These are phyloP conservation scores for Microctonus aethiopoides DNA, from an alignment of 2,888 invertebrate species.

Conservation along the genomic window DNA sequence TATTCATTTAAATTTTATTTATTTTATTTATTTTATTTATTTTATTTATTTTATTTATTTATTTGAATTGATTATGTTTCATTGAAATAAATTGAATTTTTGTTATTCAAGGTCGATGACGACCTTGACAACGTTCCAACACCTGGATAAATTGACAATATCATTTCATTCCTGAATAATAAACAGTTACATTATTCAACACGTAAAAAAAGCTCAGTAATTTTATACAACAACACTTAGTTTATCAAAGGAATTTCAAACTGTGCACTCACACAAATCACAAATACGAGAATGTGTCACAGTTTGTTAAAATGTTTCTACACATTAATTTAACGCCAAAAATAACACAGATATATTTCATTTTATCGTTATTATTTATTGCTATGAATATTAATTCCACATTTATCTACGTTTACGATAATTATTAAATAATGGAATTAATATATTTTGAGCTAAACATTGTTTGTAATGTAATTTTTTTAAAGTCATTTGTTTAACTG, in stretches of 20 bases:
- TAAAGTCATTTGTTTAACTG: neutral
- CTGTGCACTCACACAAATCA: slow-evolving; percentile 21
- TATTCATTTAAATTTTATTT: too few relatives aligned
- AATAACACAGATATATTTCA: neutral
- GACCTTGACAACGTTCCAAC: slow-evolving; percentile 18
- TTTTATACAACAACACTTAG: neutral
- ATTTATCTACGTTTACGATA: neutral
- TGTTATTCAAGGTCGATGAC: slow-evolving; percentile 9
- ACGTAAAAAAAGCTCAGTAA: neutral
- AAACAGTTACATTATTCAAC: neutral
- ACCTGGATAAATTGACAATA: neutral
- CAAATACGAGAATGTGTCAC: slow-evolving; percentile 8
- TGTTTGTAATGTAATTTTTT: neutral
- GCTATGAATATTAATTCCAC: slow-evolving; percentile 20
- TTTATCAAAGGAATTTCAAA: slow-evolving; percentile 4
- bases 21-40: too few relatives aligned
- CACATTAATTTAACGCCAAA: slow-evolving; percentile 4
- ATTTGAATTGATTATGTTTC: neutral
- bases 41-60: too few relatives aligned
- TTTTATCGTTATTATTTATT: neutral
- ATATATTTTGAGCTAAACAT: neutral
- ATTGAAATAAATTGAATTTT: neutral
- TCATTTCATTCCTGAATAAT: slow-evolving; percentile 22
- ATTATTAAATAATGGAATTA: neutral
- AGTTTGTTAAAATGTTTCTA: slow-evolving; percentile 1